Percentiles rank a stretch among this genome's conserved stretches.
Conservation (phyloP, 2,797 vertebrate genomes). For the Rhabdophis nuchalis region DNA sequence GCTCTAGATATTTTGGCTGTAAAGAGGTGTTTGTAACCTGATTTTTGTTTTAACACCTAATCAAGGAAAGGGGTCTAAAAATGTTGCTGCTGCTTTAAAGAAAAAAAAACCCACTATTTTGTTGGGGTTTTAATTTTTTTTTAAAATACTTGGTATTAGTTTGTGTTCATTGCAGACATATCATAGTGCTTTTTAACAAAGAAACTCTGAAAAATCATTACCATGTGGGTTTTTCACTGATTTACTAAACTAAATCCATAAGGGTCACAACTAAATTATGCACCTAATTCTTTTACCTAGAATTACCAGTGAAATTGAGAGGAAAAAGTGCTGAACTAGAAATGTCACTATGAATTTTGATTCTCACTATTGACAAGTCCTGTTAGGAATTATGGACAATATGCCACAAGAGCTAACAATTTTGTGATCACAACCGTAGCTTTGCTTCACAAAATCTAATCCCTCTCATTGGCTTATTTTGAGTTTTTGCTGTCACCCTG, state of each 20-base stretch:
- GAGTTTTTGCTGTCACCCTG: slow-evolving; percentile 16
- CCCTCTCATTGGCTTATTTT: slow-evolving; percentile 20
- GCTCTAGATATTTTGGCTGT: not conserved
- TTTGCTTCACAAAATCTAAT: slow-evolving; percentile 31
- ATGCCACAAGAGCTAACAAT: slow-evolving; percentile 12
- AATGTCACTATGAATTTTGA: not conserved
- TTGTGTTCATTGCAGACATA: not conserved
- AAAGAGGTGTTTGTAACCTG: not conserved
- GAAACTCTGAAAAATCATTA: not conserved
- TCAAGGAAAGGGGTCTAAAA: not conserved
- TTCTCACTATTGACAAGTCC: not conserved
- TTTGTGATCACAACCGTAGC: not conserved
- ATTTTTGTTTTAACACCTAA: not conserved
- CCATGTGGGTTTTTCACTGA: not conserved
- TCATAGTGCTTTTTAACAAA: not conserved
- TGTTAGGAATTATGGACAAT: not conserved
- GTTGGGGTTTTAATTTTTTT: not conserved
- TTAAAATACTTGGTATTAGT: not conserved
- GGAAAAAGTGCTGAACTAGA: not conserved
- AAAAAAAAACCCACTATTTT: not conserved
- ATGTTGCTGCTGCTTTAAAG: not conserved
- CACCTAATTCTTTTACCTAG: not conserved
- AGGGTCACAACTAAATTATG: not conserved
- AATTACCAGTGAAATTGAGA: not conserved
- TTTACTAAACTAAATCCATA: not conserved